Conservation (phyloP, 2,797 vertebrate species). For the Pipistrellus pipistrellus region DNA sequence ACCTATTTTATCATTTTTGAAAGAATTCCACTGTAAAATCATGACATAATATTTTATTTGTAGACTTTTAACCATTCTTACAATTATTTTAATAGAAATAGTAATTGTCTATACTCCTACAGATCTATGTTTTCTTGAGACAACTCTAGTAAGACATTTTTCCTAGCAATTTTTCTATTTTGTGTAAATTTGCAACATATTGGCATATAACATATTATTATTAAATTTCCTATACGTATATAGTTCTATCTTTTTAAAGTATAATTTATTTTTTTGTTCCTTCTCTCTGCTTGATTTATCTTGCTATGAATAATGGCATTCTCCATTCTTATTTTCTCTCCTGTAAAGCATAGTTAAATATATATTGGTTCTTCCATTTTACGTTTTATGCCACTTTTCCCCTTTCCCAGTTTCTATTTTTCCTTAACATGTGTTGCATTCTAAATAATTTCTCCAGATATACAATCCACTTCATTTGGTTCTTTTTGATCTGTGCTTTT, state of each 20-base stretch:
- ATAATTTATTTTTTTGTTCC: neutral
- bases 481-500: neutral
- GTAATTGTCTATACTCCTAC: neutral
- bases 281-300: neutral
- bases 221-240: neutral
- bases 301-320: neutral
- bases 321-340: neutral
- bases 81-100: neutral
- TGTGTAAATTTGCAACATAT: neutral
- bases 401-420: neutral
- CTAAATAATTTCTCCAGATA: constrained; percentile 4
- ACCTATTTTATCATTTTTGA: neutral
- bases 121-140: neutral
- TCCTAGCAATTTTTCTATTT: neutral
- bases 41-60: neutral
- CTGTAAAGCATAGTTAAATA: neutral
- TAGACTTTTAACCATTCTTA: constrained; percentile 17
- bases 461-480: neutral
- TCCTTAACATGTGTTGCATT: neutral
- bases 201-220: neutral
- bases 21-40: neutral
- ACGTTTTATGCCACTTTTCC: neutral
- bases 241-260: neutral
- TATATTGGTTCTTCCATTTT: neutral
- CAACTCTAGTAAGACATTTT: neutral